These are phyloP conservation scores for Sebastes alutus DNA, from an alignment of 2,797 vertebrate species.

Conservation along the genomic window DNA sequence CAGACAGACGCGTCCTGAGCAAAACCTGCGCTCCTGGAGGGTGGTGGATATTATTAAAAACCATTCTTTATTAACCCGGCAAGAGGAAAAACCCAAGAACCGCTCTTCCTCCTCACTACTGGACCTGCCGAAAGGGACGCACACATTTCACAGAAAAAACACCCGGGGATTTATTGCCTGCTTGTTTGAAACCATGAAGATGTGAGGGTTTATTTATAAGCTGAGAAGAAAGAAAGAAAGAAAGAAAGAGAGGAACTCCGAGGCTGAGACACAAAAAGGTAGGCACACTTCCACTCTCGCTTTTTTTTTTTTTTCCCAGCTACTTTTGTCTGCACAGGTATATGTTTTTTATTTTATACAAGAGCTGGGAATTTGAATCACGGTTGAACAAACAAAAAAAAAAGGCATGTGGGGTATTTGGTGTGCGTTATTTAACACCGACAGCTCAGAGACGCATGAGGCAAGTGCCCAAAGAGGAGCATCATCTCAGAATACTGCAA, in stretches of 20 bases:
- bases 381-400: background rate
- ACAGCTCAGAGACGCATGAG: background rate
- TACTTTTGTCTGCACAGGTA: slow-evolving; percentile 23
- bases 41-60: slow-evolving; percentile 71
- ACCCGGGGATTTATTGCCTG: slow-evolving; percentile 78
- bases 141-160: slow-evolving; percentile 43
- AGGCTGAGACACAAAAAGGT: slow-evolving; percentile 62
- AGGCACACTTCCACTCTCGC: slow-evolving; percentile 36
- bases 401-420: slow-evolving; percentile 2
- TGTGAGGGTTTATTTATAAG: slow-evolving; percentile 74
- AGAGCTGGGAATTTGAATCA: background rate
- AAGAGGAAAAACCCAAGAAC: slow-evolving; percentile 43
- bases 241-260: slow-evolving; percentile 61
- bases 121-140: slow-evolving; percentile 74
- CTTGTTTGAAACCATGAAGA: slow-evolving; percentile 75
- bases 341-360: background rate
- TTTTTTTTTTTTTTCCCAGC: background rate
- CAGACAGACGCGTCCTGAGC: slow-evolving; percentile 77
- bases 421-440: slow-evolving; percentile 16
- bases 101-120: slow-evolving; percentile 37
- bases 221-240: slow-evolving; percentile 46
- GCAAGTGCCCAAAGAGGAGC: slow-evolving; percentile 24
- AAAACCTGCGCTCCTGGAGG: slow-evolving; percentile 68
- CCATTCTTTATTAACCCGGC: slow-evolving; percentile 22
- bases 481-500: slow-evolving; percentile 40